A percentile compares a stretch with the other conserved stretches of the same genome.
These are phyloP conservation scores for Linnaemya tessellans DNA, from an alignment of 2,888 invertebrate genomes.

Conservation along the genomic window DNA sequence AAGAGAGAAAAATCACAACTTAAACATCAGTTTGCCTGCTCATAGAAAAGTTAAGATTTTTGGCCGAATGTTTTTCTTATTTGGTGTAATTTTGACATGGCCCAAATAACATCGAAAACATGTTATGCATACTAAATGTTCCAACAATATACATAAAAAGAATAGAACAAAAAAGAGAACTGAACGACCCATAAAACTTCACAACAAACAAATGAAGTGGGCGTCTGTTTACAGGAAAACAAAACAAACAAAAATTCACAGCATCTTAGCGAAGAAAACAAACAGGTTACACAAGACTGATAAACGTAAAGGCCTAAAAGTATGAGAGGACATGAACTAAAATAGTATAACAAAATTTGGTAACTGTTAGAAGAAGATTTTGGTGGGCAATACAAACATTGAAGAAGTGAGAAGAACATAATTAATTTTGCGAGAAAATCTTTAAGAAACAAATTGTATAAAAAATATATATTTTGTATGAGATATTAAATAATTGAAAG, in stretches of 20 bases:
- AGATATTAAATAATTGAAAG: not conserved
- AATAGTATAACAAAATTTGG: conserved; percentile 56
- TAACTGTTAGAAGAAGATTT: not conserved
- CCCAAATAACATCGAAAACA: conserved; percentile 67
- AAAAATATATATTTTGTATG: not conserved
- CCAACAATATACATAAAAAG: conserved; percentile 1
- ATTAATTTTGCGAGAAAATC: not conserved
- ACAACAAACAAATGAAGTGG: conserved; percentile 28
- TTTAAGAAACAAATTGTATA: not conserved
- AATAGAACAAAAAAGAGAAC: conserved; percentile 1
- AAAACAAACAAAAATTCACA: not conserved
- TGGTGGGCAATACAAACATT: conserved; percentile 33
- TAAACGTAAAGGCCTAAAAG: conserved; percentile 63
- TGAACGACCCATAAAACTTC: conserved; percentile 38
- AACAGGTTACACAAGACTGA: conserved; percentile 62
- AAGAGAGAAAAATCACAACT: conserved; percentile 30
- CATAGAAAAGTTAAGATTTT: conserved; percentile 46
- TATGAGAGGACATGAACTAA: conserved; percentile 63
- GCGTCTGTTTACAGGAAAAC: conserved; percentile 20
- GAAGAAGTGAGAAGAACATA: not conserved
- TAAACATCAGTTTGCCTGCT: conserved; percentile 27
- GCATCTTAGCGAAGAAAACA: conserved; percentile 8
- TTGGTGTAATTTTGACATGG: conserved; percentile 33
- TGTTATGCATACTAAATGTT: conserved; percentile 69
- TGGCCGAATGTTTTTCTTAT: conserved; percentile 34